Evolutionary conservation across 2,888 invertebrate genomes (phyloP).

Genomic region (Lasioglossum zephyrum): DNA sequence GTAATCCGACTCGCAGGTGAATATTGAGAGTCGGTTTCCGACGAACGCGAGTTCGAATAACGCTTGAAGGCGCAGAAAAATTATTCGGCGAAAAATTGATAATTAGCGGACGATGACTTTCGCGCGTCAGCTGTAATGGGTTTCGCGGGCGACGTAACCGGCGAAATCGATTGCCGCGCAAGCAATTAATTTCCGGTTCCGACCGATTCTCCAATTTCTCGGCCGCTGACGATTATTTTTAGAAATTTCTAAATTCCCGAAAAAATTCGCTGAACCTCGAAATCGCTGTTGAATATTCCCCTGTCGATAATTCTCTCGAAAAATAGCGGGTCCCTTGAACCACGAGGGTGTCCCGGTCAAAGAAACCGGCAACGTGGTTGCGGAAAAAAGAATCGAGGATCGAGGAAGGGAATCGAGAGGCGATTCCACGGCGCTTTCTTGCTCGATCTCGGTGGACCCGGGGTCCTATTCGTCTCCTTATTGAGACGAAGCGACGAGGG

Average conservation of each 20-base stretch:
- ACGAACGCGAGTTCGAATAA: conserved; percentile 23
- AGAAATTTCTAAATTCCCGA: not conserved
- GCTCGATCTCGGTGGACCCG: not conserved
- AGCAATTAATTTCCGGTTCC: conserved; percentile 59
- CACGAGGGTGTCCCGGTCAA: conserved; percentile 36
- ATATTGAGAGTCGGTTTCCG: not conserved
- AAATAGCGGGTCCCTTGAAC: not conserved
- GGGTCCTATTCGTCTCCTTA: conserved; percentile 66
- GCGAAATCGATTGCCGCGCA: conserved; percentile 54
- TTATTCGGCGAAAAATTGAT: conserved; percentile 22
- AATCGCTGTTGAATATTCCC: not conserved
- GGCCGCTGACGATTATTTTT: conserved; percentile 18
- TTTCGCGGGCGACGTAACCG: conserved; percentile 22
- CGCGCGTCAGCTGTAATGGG: conserved; percentile 42
- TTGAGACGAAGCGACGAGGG: conserved; percentile 65
- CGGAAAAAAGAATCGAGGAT: not conserved
- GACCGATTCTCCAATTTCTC: conserved; percentile 50
- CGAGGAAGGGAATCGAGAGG: not conserved
- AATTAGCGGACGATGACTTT: conserved; percentile 43
- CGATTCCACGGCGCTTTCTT: conserved; percentile 54
- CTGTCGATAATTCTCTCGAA: not conserved
- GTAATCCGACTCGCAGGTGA: not conserved
- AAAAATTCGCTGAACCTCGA: not conserved
- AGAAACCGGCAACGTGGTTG: conserved; percentile 22
- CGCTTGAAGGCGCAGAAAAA: conserved; percentile 16